Base-by-base conservation (phyloP, 2,113 vertebrate genomes). In the Sylvia atricapilla region DNA sequence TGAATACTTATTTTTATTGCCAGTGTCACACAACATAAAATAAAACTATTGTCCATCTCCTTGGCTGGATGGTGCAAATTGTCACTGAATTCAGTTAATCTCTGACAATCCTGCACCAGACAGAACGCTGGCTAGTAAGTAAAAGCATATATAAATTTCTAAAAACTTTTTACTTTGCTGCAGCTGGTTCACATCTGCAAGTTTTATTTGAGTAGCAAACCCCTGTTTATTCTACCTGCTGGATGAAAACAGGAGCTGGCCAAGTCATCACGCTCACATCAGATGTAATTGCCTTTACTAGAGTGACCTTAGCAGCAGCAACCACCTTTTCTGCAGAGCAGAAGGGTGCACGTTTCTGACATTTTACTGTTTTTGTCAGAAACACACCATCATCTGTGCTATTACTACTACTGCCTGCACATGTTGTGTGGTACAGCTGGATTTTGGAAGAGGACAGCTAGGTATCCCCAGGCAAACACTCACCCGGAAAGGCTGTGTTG, bases 211-310 rank as follows among this genome's bases (percentile, higher is more conserved):
- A 16, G 53, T 21, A 37, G 37, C 13, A 80, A 69, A 73, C 5
- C 31, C 21, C 39, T n/a, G 8, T 39, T 84, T 68, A 66, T 64
- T 56, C 37, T 44, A 72, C 28, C 25, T 25, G 53, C 74, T 11
- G 13, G 63, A 55, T 15, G 35, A 43, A 50, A 66, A 39, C 22
- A 27, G 37, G 35, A 70, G 55, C 62, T 63, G 41, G 58, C 53
- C 33, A 39, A 77, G 53, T 2, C 2, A 2, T 25, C 24, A 37
- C 0, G 2, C 23, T 72, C 28, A 0, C 22, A 4, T 31, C 2
- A 23, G 22, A 39, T 0, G 0, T 6, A 19, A 47, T 0, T 10
- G 25, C 35, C 4, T 25, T 59, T 30, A n/a, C 16, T 22, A 10
- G 23, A 68, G 52, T 6, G 25, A 68, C 64, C 50, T 68, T 49